These are phyloP conservation scores for Dascillus cervinus DNA, from an alignment of 2,888 invertebrate species.

Conservation along the genomic window DNA sequence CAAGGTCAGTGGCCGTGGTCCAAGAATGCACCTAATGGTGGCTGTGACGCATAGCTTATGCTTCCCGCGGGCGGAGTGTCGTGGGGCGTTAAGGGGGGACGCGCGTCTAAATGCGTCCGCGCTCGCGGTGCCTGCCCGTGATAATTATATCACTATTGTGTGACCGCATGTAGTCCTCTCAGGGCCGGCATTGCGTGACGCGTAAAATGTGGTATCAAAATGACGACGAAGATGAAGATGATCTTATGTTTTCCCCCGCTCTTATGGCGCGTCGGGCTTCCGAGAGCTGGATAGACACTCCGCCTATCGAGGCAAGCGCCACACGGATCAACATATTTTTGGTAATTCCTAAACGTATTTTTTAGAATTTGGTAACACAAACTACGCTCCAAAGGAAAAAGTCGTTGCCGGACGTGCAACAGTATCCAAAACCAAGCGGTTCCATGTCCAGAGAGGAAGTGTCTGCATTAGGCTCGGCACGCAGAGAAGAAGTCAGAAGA, in stretches of 20 bases:
- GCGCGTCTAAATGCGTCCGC: conserved; percentile 12
- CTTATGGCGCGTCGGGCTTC: conserved; percentile 78
- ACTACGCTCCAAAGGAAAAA: conserved; percentile 86
- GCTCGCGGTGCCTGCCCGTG: conserved; percentile 14
- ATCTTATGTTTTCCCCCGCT: conserved; percentile 80
- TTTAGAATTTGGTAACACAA: conserved; percentile 69
- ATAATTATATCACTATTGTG: conserved; percentile 13
- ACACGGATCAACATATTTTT: no score
- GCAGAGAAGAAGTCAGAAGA: conserved; percentile 89
- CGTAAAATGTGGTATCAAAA: conserved; percentile 59
- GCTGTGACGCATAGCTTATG: conserved; percentile 10
- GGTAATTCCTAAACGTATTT: conserved; percentile 13
- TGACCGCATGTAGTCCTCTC: conserved; percentile 6
- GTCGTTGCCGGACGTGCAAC: conserved; percentile 92
- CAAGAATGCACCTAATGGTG: conserved; percentile 11
- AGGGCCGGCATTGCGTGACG: conserved; percentile 11
- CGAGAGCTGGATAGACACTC: conserved; percentile 85
- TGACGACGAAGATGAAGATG: conserved; percentile 76
- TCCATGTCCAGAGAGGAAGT: conserved; percentile 94
- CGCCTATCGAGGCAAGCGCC: conserved; percentile 70
- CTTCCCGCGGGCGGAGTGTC: conserved; percentile 15
- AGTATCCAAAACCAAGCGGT: conserved; percentile 69
- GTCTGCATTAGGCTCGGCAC: conserved; percentile 84
- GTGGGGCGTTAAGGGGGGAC: conserved; percentile 8
- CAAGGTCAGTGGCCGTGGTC: conserved; percentile 14